Evolutionary conservation across 2,113 vertebrate genomes (phyloP), one percentile per base, ranked within the genome.

Genomic region (Saccopteryx bilineata): DNA sequence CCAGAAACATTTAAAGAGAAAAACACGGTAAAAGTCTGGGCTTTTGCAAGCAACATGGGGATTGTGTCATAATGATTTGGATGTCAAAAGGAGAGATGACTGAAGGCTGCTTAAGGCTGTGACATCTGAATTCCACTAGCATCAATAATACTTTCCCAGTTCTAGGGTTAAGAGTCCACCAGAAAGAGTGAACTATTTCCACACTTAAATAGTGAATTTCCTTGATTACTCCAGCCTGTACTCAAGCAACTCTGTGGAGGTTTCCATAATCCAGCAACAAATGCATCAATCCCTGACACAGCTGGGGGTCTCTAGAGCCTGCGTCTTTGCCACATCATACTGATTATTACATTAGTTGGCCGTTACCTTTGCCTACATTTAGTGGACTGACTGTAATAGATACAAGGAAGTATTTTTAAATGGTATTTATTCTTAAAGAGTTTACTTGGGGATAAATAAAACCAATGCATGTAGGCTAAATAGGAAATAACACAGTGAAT

Each of bases 341-440:
- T 65, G 50, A 28, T 50, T 31, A 81, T 56, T 39, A n/a, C 6
- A 46, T 60, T 87, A 68, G 63, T 52, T 52, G 24, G 31, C 4
- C 33, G 28, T 76, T 56, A 76, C 3, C n/a, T 28, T 89, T 86
- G 56, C 5, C 72, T 90, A 68, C 14, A 61, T 69, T 78, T 90
- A 83, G 14, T 39, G 90, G 69, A 87, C 28, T 79, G 12, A 76
- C 17, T 75, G 3, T 61, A 39, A 91, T 6, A 78, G 63, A 96
- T 23, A 56, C 4, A 71, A 76, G 56, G 81, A 93, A 92, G 79
- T 83, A 82, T 26, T 63, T 89, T 94, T 33, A 83, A 95, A 39
- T 54, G 19, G 11, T 50, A 28, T 39, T 92, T 87, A 76, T 60
- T 74, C 33, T 82, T 95, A 68, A 80, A 48, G 21, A 93, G 17